Evolutionary conservation across 2,888 invertebrate genomes (phyloP).

Genomic region (Tenthredo distinguenda): DNA sequence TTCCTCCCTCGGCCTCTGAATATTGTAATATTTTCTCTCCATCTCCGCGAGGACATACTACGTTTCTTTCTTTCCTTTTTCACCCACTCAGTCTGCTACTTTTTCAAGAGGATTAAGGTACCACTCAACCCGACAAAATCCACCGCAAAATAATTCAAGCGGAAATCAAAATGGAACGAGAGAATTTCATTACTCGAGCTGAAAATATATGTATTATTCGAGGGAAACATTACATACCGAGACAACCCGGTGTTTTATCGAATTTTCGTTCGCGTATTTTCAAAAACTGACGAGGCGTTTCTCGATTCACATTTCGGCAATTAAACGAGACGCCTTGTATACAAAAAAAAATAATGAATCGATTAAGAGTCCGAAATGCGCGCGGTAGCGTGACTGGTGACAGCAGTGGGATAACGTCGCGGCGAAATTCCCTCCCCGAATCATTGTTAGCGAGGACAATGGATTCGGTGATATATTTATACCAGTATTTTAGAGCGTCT

Average conservation of each 20-base stretch:
- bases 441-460: slow-evolving; percentile 41
- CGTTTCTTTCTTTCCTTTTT: neutral
- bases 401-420: slow-evolving; percentile 37
- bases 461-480: slow-evolving; percentile 30
- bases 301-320: neutral
- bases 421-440: slow-evolving; percentile 7
- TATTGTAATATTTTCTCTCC: neutral
- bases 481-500: slow-evolving; percentile 15
- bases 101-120: slow-evolving; percentile 9
- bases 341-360: neutral
- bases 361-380: neutral
- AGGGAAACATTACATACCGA: neutral
- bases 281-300: neutral
- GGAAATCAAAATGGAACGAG: slow-evolving; percentile 1
- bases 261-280: neutral
- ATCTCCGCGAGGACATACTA: neutral
- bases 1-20: neutral
- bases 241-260: neutral
- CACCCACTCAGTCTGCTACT: slow-evolving; percentile 5
- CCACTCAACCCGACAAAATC: neutral
- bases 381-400: slow-evolving; percentile 3
- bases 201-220: neutral
- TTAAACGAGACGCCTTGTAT: neutral
- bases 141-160: slow-evolving; percentile 3
- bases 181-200: neutral